Evolutionary conservation across 2,888 invertebrate species (phyloP), one percentile per base, ranked within the genome.

Genomic region (Drosophila atroscutellata): DNA sequence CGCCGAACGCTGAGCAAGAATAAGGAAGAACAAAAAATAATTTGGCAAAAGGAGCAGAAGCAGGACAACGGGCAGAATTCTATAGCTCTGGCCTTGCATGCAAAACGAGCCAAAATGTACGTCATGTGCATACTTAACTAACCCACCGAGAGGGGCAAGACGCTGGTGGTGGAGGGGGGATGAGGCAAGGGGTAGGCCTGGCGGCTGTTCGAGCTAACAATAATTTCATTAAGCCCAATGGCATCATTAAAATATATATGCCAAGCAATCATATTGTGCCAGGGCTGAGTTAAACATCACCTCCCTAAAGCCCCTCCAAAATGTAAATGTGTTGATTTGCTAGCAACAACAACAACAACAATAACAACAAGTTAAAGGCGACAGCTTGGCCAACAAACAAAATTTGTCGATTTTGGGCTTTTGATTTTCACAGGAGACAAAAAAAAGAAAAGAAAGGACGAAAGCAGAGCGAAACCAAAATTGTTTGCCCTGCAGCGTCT

Each of bases 161-260:
- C 56, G 13, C 9, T 13, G 50, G 45, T 20, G 24, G 4, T 49
- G 56, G 18, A 28, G 13, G 11, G 45, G 3, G 45, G 4, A 8
- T 9, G n/a, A 2, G 5, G 39, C 39, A 15, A 45, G 24, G 45
- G 24, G 15, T 45, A 24, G 28, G 18, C 15, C 30, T 32, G 54
- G 69, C 64, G 70, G 42, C 42, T 20, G 42, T 52, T 34, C 18
- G 24, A 65, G 75, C 77, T 80, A 83, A 89, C 87, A 81, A 89
- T 87, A 87, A 87, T 87, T 87, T 89, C 87, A 87, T 87, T 89
- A 89, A 81, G 83, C 89, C 89, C 88, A 87, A 89, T 85, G 88
- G 87, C 86, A 87, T 86, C 86, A 89, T 87, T 89, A 89, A 89
- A 87, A 86, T 87, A 37, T 55, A 28, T 55, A 87, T 83, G 78